These are phyloP conservation scores for Acrocephalus kingi DNA, from an alignment of 2,113 vertebrate species.

Conservation along the genomic window DNA sequence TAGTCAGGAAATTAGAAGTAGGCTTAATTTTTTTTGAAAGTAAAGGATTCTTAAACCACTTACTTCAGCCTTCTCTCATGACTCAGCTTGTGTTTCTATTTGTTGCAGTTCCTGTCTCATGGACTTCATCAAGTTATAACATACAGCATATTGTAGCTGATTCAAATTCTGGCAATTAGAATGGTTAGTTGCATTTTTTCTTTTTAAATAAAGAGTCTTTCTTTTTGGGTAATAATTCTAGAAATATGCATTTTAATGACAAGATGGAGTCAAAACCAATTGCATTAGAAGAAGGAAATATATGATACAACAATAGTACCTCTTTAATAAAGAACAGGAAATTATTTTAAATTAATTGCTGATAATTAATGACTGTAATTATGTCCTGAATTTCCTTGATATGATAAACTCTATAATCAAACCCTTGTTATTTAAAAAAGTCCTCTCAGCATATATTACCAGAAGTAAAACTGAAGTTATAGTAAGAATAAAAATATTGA, in stretches of 20 bases:
- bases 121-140: not conserved
- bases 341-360: not conserved
- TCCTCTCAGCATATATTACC: not conserved
- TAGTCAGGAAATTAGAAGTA: slow-evolving; percentile 41
- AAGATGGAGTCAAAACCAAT: not conserved
- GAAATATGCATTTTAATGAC: not conserved
- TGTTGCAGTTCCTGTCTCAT: not conserved
- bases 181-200: not conserved
- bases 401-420: not conserved
- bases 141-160: slow-evolving; percentile 10
- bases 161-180: slow-evolving; percentile 6
- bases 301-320: not conserved
- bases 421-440: not conserved
- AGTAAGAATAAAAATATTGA: not conserved
- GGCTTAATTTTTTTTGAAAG: not conserved
- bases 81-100: slow-evolving; percentile 12
- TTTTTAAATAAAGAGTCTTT: not conserved
- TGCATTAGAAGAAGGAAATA: not conserved
- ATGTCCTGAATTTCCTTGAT: not conserved
- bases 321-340: not conserved
- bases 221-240: not conserved
- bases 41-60: slow-evolving; percentile 19
- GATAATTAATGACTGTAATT: not conserved
- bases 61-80: slow-evolving; percentile 4
- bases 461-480: not conserved